phyloP scores from a whole-genome alignment of 2,113 vertebrate species.

The Ramphastos sulfuratus region DNA sequence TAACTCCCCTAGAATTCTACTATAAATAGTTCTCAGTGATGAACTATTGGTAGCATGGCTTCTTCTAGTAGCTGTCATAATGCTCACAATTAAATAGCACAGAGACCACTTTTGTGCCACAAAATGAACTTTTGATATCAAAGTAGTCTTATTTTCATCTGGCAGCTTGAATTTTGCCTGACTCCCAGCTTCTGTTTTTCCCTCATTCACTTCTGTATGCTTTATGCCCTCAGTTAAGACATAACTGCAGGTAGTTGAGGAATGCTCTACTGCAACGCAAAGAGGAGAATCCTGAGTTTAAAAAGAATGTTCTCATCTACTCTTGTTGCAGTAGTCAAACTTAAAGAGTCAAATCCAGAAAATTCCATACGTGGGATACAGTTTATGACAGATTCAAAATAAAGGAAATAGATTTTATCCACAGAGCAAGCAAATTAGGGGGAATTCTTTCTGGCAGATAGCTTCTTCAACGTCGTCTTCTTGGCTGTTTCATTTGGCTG shows the following conservation, averaged over 20 bases:
- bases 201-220: not conserved
- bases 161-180: not conserved
- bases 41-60: not conserved
- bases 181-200: not conserved
- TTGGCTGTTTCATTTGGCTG: not conserved
- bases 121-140: not conserved
- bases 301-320: not conserved
- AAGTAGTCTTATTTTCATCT: not conserved
- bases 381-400: not conserved
- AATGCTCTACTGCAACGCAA: not conserved
- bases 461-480: not conserved
- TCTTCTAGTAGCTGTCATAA: not conserved
- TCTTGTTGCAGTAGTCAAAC: not conserved
- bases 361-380: rapidly evolving
- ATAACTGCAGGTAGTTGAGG: not conserved
- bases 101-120: not conserved
- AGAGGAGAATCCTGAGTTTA: not conserved
- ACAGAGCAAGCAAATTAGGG: not conserved
- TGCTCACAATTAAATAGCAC: not conserved
- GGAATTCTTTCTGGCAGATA: not conserved
- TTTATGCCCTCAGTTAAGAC: not conserved
- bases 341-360: not conserved
- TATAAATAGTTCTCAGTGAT: not conserved
- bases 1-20: not conserved
- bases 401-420: not conserved